A percentile compares a stretch with the other conserved stretches of the same genome.
These are phyloP conservation scores for Herpailurus yagouaroundi DNA, from an alignment of 2,113 vertebrate species.

Conservation along the genomic window DNA sequence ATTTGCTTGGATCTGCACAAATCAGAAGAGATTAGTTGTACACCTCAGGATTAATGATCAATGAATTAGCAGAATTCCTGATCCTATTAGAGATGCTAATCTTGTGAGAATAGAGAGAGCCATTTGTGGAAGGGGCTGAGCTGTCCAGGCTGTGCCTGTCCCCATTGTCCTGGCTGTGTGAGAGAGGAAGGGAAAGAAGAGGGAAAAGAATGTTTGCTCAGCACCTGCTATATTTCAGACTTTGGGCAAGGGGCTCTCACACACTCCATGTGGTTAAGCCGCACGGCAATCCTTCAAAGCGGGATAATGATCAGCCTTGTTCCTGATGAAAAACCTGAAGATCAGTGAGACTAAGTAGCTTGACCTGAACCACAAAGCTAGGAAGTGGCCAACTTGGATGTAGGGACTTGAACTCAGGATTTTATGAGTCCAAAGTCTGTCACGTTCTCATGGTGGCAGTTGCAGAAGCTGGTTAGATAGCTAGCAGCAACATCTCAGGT, in stretches of 20 bases:
- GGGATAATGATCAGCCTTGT: background rate
- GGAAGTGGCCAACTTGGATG: background rate
- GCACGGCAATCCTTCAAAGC: background rate
- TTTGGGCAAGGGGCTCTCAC: background rate
- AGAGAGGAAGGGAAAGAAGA: background rate
- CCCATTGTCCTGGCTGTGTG: background rate
- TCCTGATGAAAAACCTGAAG: slow-evolving; percentile 2
- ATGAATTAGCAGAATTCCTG: slow-evolving; percentile 47
- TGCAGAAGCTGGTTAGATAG: background rate
- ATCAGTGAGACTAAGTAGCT: background rate
- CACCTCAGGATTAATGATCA: slow-evolving; percentile 54
- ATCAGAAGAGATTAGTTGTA: slow-evolving; percentile 36
- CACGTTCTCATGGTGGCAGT: background rate
- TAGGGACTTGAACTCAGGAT: slow-evolving; percentile 13
- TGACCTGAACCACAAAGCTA: background rate
- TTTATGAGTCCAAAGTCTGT: slow-evolving; percentile 43
- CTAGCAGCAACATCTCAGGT: background rate
- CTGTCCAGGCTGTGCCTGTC: background rate
- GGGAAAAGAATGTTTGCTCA: background rate
- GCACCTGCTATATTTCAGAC: background rate
- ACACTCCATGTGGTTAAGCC: background rate
- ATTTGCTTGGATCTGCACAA: slow-evolving; percentile 42
- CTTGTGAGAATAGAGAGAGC: slow-evolving; percentile 30
- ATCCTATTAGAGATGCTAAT: slow-evolving; percentile 63
- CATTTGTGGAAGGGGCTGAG: background rate